Base-by-base conservation (phyloP, 2,888 invertebrate species). In the Melinaea menophilus region DNA sequence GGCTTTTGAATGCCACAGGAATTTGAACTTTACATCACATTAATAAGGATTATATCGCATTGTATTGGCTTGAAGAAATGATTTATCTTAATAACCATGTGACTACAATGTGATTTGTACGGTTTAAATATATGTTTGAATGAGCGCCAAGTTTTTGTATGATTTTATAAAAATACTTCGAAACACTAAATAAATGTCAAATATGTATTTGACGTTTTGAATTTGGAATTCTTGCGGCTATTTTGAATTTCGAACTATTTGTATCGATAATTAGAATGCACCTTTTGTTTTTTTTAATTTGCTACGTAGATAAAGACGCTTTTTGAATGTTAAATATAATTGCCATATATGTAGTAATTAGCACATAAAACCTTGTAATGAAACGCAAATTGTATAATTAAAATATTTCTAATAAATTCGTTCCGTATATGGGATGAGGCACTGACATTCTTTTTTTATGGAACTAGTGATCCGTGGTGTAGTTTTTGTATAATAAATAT, bases 351-450 rank as follows among this genome's bases (percentile, higher is more conserved):
- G 56, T 31, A 55, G 13, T 55, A 56, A 56, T 55, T 34, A 47
- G 31, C 55, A 55, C 55, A 55, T 60, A 37, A 59, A 59, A 41
- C 59, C 37, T 13, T 11, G 9, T 37, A 54, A 34, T 37, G 37
- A 41, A 45, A 45, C 59, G 33, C 54, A 55, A 59, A 59, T 55
- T 59, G 55, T 61, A 56, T 47, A 48, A 56, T 56, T 61, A 47
- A 37, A 55, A 48, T 61, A 61, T 56, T 61, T 61, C 56, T 35
- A 61, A 61, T 55, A 47, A 61, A 47, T 31, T 31, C n/a, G 51
- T 13, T 33, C 61, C 47, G 7, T 61, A 56, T 61, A 56, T 31
- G 61, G 61, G 31, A 12, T 22, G 55, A 45, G 35, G 22, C 55
- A 46, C 31, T 11, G 35, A 47, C 35, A 56, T 61, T 35, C 37